Evolutionary conservation across 2,113 vertebrate species (phyloP).

Genomic region (Aptenodytes forsteri): DNA sequence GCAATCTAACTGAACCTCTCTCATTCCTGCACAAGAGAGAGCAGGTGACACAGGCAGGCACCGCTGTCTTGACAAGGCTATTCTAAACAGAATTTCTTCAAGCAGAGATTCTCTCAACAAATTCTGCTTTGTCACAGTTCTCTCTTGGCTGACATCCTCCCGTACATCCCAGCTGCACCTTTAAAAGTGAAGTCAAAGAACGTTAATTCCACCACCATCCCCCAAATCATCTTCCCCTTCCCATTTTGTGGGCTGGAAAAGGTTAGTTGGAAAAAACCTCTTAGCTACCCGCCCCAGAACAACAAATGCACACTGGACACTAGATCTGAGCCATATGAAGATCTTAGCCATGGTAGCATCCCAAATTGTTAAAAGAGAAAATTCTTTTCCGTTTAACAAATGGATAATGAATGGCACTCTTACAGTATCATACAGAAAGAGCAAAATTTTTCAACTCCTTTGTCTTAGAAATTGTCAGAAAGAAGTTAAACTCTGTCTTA

Average conservation of each 20-base stretch:
- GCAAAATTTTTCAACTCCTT: neutral
- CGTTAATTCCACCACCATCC: neutral
- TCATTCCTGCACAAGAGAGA: neutral
- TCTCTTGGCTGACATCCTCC: neutral
- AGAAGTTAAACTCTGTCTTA: neutral
- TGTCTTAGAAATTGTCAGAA: neutral
- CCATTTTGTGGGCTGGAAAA: neutral
- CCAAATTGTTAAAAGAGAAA: neutral
- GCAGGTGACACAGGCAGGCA: neutral
- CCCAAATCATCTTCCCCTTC: neutral
- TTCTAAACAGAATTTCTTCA: neutral
- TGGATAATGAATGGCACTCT: neutral
- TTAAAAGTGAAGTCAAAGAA: neutral
- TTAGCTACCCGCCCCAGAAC: neutral
- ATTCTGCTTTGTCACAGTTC: neutral
- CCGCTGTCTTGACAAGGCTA: neutral
- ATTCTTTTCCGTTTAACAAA: neutral
- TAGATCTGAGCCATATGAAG: neutral
- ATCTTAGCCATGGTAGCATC: neutral
- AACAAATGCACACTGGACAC: neutral
- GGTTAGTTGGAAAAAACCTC: neutral
- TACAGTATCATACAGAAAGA: neutral
- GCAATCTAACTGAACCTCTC: neutral
- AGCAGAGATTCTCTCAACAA: neutral
- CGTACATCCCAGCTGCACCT: neutral